Evolutionary conservation across 2,797 vertebrate species (phyloP).

Genomic region (Menidia menidia): DNA sequence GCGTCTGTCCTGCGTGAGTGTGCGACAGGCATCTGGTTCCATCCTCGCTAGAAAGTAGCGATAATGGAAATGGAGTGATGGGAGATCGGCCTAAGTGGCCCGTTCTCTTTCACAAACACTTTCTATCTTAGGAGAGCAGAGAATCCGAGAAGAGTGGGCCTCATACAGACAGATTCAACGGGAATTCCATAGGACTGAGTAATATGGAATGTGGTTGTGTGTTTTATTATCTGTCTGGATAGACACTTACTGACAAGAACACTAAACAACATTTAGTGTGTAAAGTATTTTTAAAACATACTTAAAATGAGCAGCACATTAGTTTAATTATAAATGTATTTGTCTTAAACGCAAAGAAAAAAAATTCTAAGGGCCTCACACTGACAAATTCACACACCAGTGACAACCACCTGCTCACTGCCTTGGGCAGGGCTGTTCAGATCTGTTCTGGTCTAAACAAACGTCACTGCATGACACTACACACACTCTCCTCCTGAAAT

Average conservation of each 20-base stretch:
- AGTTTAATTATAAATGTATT: not conserved
- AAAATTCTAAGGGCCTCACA: constrained; percentile 12
- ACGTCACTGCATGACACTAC: constrained; percentile 88
- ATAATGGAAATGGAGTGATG: constrained; percentile 86
- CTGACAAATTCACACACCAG: constrained; percentile 68
- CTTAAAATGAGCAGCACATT: not conserved
- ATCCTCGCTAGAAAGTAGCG: constrained; percentile 80
- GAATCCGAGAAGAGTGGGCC: not conserved
- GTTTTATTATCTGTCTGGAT: too few species aligned
- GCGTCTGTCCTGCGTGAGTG: constrained; percentile 68
- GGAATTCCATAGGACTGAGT: not conserved
- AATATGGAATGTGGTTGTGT: not conserved
- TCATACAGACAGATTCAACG: constrained; percentile 4
- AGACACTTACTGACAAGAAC: not conserved
- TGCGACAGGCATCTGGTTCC: constrained; percentile 78
- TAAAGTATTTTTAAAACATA: not conserved
- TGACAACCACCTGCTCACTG: constrained; percentile 90
- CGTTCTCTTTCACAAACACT: constrained; percentile 40
- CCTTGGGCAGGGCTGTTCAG: constrained; percentile 80
- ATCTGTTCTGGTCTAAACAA: constrained; percentile 93
- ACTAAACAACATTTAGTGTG: not conserved
- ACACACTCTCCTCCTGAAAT: constrained; percentile 85
- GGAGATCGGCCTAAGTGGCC: constrained; percentile 77
- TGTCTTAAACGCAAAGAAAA: constrained; percentile 11
- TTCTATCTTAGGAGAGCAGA: constrained; percentile 14